Evolutionary conservation across 2,888 invertebrate species (phyloP).

Genomic region (Drosophila kokeensis): DNA sequence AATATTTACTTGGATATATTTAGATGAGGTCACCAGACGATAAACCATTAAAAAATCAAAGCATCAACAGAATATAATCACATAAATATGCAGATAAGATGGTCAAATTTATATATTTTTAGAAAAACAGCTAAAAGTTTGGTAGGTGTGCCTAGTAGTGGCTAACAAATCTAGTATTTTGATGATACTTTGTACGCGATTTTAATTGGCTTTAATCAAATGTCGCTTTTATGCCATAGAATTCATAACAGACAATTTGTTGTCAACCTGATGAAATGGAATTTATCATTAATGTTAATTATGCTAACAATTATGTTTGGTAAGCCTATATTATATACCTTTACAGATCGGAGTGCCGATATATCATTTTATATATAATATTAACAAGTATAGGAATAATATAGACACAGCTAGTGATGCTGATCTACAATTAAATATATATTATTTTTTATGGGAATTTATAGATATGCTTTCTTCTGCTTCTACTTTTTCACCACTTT

Average conservation of each 20-base stretch:
- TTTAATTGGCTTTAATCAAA: neutral
- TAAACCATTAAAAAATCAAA: neutral
- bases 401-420: neutral
- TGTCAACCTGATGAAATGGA: neutral
- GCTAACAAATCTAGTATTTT: neutral
- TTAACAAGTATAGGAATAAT: neutral
- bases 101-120: neutral
- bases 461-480: too few species aligned
- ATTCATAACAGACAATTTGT: neutral
- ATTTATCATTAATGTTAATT: neutral
- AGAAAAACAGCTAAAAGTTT: neutral
- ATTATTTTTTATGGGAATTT: neutral
- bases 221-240: neutral
- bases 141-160: too few species aligned
- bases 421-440: neutral
- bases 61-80: neutral
- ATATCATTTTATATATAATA: neutral
- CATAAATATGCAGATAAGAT: neutral
- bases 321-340: neutral
- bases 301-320: neutral
- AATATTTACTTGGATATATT: neutral
- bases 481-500: neutral
- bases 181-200: neutral
- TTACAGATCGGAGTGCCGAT: too few species aligned
- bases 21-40: neutral